Evolutionary conservation across 2,113 vertebrate genomes (phyloP), one percentile per base, ranked within the genome.

Genomic region (Hirundichthys speculiger): DNA sequence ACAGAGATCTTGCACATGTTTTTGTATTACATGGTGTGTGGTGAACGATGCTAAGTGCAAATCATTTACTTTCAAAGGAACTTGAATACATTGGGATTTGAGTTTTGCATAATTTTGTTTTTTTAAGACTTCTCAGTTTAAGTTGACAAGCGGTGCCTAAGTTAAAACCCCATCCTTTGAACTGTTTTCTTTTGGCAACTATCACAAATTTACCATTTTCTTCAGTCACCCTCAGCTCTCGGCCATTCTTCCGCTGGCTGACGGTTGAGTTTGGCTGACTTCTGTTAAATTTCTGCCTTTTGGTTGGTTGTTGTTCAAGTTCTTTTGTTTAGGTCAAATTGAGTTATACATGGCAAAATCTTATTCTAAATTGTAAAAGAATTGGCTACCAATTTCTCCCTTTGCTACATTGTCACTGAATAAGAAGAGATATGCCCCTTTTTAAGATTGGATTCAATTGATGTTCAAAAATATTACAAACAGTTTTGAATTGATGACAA

Each of bases 1-100:
- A 86, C 91, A 91, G 91, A 94, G 86, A 90, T 89, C 82, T 93
- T 92, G 89, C 93, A 94, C 84, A 82, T 90, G 75, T 92, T 86
- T 92, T 91, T 92, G 68, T 74, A 91, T 86, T 80, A 75, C 34
- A 87, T 89, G 84, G 90, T 94, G 93, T 89, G 83, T 91, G 93
- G 92, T 87, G 62, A 85, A 88, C 88, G 50, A 89, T 90, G 76
- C 85, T 84, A 85, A 66, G 80, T 75, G 79, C 76, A 64, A 80
- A 78, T 58, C 22, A 53, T 82, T 82, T 82, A 49, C 75, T 86
- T 55, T 42, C 13, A 8, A 42, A 80, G 84, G 82, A 83, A 86
- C 86, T 88, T 90, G 77, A 80, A 43, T 22, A 73, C 87, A 86
- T 84, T 75, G 66, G 63, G 53, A 50, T 64, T 74, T 60, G 38